Evolutionary conservation across 2,888 invertebrate genomes (phyloP).

Genomic region (Drosophila lacicola): DNA sequence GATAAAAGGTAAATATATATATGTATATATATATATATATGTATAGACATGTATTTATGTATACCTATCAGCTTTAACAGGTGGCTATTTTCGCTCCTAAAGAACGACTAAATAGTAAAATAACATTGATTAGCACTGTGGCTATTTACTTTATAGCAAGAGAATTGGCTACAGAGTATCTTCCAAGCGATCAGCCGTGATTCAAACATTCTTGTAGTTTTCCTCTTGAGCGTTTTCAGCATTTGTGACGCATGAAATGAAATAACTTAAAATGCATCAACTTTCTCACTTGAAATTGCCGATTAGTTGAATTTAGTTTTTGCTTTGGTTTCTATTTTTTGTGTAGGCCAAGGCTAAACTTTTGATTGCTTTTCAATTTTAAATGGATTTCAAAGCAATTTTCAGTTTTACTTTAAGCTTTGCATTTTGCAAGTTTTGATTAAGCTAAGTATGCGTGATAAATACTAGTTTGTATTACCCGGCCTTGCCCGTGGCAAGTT

Average conservation of each 20-base stretch:
- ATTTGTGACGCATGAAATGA: conserved; percentile 9
- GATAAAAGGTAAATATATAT: not conserved
- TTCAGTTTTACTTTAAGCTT: not conserved
- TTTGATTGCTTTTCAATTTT: not conserved
- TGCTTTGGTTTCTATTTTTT: not conserved
- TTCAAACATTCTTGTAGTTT: not conserved
- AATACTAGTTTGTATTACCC: too few species aligned
- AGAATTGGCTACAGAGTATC: not conserved
- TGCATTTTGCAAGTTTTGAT: too few species aligned
- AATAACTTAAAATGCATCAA: conserved; percentile 1
- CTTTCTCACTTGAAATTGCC: conserved; percentile 4
- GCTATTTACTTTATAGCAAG: not conserved
- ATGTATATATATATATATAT: too few species aligned
- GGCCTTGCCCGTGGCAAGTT: too few species aligned
- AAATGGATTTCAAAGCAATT: not conserved
- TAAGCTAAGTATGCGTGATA: too few species aligned
- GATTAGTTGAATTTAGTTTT: conserved; percentile 1
- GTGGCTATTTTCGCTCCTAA: conserved; percentile 4
- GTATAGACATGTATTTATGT: not conserved
- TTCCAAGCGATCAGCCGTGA: not conserved
- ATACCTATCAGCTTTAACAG: not conserved
- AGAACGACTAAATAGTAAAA: not conserved
- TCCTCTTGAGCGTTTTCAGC: not conserved
- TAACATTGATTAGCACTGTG: not conserved
- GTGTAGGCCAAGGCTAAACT: conserved; percentile 19